Conservation (phyloP, 2,113 vertebrate genomes). For the Bothrops jararaca region DNA sequence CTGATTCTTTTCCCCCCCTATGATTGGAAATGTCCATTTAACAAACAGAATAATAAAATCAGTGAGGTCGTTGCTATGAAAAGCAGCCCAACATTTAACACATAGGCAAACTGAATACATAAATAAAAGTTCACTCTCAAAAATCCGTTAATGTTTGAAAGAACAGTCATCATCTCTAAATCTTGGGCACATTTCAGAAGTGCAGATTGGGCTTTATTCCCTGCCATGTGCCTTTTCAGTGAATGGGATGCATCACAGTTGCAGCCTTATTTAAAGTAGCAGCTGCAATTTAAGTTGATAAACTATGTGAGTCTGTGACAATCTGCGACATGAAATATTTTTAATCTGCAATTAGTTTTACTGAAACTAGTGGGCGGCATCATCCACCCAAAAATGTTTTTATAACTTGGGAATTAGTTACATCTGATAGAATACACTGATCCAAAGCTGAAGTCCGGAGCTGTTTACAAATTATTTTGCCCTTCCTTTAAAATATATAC, state of each 20-base stretch:
- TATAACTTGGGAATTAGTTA: constrained; percentile 14
- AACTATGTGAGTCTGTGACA: not conserved
- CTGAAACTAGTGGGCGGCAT: not conserved
- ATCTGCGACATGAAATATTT: not conserved
- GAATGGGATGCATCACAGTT: not conserved
- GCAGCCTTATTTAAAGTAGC: not conserved
- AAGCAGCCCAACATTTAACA: constrained; percentile 36
- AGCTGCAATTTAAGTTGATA: not conserved
- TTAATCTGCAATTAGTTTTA: constrained; percentile 1
- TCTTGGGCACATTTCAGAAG: not conserved
- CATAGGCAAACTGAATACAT: constrained; percentile 40
- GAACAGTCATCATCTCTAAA: not conserved
- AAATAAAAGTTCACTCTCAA: constrained; percentile 42
- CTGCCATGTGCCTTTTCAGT: not conserved
- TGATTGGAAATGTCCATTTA: not conserved
- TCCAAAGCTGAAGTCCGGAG: not conserved
- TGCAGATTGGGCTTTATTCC: not conserved
- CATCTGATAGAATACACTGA: constrained; percentile 24
- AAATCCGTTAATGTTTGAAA: constrained; percentile 4
- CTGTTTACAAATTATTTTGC: not conserved
- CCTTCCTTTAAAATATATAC: not conserved
- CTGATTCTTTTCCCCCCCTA: constrained; percentile 10
- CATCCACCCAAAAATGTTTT: not conserved
- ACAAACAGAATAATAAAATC: constrained; percentile 47
- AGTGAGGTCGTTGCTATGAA: constrained; percentile 30